Base-by-base conservation (phyloP, 2,113 vertebrate species). In the Meleagris gallopavo region DNA sequence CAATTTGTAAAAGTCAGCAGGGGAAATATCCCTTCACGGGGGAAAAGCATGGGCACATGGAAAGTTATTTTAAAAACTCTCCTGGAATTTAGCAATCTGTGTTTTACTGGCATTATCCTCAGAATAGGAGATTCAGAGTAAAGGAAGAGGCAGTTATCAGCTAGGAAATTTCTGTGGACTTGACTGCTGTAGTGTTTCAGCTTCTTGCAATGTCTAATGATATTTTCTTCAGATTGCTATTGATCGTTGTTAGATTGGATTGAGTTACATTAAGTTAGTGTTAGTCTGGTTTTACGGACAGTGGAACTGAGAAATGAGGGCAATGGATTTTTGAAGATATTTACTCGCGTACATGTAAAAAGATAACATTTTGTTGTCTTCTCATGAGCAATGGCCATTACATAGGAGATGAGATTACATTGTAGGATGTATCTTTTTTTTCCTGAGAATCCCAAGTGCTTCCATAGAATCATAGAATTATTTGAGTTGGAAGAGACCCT, bases 31-130 rank as follows among this genome's bases (percentile, higher is more conserved):
- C 60, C 2, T 18, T 91, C 40, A 14, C 57, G 11, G 21, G 30
- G 21, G 11, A 76, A 76, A 90, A 67, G 54, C 0, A 0, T 18
- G 7, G n/a, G 40, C 27, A 29, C 2, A 5, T 79, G 67, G 29
- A 45, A 91, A 88, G 21, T 50, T 70, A 73, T 71, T 64, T 91
- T 81, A 55, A 64, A 85, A 94, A 83, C 34, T 93, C 34, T 76
- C 16, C 22, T 38, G 71, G 46, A 66, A 71, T 58, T 75, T 13
- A 79, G 58, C 83, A 62, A 87, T 69, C 6, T 1, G 2, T 48
- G 12, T 29, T 91, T 93, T 62, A 66, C 45, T 64, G 64, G 17
- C 8, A 34, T 88, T 91, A 36, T 38, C 46, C 38, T 74, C 50
- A 67, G 32, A 74, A 70, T 17, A 70, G 55, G 55, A 67, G 66